Conservation (phyloP, 2,797 vertebrate species). For the Linurgus olivaceus region DNA sequence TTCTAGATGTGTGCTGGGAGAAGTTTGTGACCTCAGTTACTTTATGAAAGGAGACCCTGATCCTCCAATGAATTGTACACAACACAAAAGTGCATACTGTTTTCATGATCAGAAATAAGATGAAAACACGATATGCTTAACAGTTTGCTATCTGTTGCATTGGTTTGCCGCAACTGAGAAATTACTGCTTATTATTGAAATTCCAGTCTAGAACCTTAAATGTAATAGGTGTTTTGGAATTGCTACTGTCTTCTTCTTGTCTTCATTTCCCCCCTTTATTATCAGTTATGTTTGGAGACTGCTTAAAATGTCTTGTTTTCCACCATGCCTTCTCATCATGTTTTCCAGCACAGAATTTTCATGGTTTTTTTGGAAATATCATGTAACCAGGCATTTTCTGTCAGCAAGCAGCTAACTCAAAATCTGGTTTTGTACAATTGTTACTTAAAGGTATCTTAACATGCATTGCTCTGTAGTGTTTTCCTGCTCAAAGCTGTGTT, state of each 20-base stretch:
- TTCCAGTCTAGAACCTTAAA: background rate
- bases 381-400: background rate
- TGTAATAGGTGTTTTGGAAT: background rate
- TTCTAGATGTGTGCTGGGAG: background rate
- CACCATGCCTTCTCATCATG: background rate
- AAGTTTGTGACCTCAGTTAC: background rate
- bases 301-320: background rate
- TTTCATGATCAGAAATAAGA: background rate
- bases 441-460: background rate
- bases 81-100: background rate
- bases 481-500: background rate
- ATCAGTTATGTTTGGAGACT: background rate
- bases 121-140: background rate
- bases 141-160: background rate
- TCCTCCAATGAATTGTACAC: background rate
- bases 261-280: background rate
- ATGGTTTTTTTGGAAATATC: background rate
- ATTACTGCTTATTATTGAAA: background rate
- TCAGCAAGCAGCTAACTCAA: background rate
- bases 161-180: background rate
- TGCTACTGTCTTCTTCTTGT: background rate
- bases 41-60: background rate
- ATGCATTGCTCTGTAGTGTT: background rate
- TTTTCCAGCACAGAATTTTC: background rate
- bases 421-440: background rate